Percentiles rank a stretch among this genome's conserved stretches.
Conservation (phyloP, 2,113 vertebrate genomes). For the Halichoerus grypus region DNA sequence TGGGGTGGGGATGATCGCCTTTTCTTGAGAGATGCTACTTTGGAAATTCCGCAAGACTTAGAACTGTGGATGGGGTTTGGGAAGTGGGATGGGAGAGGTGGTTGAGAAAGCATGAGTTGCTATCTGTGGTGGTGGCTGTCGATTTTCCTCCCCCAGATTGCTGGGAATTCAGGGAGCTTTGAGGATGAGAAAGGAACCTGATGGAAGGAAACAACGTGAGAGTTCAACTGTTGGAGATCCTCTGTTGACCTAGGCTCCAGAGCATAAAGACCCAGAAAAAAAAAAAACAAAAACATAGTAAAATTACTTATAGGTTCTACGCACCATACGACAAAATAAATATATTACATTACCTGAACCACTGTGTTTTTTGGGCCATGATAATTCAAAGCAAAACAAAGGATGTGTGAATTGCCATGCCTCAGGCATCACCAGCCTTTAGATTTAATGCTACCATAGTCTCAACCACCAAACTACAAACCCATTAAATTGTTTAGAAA, state of each 20-base stretch:
- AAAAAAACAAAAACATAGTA: neutral
- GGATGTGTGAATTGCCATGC: conserved; percentile 29
- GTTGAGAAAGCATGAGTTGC: neutral
- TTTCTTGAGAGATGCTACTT: neutral
- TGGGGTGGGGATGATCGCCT: neutral
- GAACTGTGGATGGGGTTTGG: neutral
- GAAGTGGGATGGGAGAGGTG: neutral
- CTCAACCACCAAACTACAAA: conserved; percentile 43
- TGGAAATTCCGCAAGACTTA: conserved; percentile 31
- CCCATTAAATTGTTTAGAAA: conserved; percentile 54
- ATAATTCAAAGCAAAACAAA: conserved; percentile 65
- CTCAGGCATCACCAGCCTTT: conserved; percentile 14
- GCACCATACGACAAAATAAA: conserved; percentile 29
- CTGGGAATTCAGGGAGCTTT: conserved; percentile 24
- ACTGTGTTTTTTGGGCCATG: conserved; percentile 13
- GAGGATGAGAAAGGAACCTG: neutral
- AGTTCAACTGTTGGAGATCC: neutral
- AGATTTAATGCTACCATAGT: conserved; percentile 49
- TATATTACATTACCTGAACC: conserved; percentile 27
- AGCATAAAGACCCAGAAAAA: conserved; percentile 14
- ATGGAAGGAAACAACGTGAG: neutral
- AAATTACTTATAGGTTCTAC: conserved; percentile 49
- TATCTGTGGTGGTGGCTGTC: neutral
- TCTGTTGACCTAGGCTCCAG: conserved; percentile 5
- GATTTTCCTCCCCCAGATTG: neutral